Evolutionary conservation across 2,113 vertebrate genomes (phyloP), one percentile per base, ranked within the genome.

Genomic region (Chrysemys picta): DNA sequence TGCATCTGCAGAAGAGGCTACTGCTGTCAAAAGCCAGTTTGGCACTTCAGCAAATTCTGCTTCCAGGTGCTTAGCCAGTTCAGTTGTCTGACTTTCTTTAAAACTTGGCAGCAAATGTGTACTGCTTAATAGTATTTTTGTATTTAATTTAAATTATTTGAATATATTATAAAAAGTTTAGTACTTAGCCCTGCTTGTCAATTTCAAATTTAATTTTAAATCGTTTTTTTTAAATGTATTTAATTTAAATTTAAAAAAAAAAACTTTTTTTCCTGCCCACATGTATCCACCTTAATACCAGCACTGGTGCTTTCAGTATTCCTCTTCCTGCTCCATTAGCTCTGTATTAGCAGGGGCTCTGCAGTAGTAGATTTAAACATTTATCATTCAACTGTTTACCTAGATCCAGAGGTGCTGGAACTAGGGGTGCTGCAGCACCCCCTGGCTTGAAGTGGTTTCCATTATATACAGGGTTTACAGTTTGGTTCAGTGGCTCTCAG

Each of bases 371-470:
- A 87, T 81, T 84, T 47, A 84, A 35, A 10, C 25, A 6, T 2
- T 4, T 49, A 56, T 38, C 4, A 2, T 52, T 84, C 49, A 50
- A 14, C 52, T 87, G 90, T 21, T 59, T 0, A 0, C 45, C 80
- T 31, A 27, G 56, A 57, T 57, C 24, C 56, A 24, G 27, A 27
- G 56, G 22, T 25, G 22, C 54, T 56, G 54, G 25, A 25, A 57
- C 56, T 57, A 57, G 56, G 56, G 56, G 4, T 57, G 56, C 56
- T 57, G 24, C 25, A 57, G 56, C 9, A 57, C 9, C 22, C 22
- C 56, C 56, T 57, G 56, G 56, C 56, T 57, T 57, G 56, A 57
- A 57, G 56, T 57, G 10, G 25, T 57, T 57, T 57, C 56, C 24
- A 57, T 57, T 57, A 10, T 57, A 27, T 57, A 57, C 56, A 57